Conservation (phyloP, 2,888 invertebrate species). For the Oeneis ivallda region DNA sequence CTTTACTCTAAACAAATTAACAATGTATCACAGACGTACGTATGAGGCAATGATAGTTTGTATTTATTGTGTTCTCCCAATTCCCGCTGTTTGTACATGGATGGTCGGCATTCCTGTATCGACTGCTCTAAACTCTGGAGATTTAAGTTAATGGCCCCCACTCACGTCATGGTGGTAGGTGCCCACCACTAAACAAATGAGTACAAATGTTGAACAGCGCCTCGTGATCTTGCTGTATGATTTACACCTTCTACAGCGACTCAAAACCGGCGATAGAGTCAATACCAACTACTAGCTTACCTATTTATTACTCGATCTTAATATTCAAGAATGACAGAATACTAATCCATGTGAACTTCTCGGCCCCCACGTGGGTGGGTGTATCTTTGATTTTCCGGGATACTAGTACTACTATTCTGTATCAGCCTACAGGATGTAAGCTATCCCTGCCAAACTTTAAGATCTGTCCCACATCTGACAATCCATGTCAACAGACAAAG, state of each 20-base stretch:
- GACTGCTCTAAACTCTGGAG: not conserved
- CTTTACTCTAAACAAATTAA: no score
- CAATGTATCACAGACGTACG: not conserved
- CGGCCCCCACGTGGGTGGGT: no score
- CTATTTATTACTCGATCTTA: no score
- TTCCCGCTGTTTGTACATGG: not conserved
- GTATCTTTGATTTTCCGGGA: no score
- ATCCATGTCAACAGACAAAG: no score
- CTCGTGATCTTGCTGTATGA: not conserved
- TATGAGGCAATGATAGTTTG: not conserved
- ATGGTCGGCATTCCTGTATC: not conserved
- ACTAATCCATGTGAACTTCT: no score
- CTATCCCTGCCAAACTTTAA: no score
- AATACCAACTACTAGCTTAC: not conserved
- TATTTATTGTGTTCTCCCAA: not conserved
- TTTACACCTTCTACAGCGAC: not conserved
- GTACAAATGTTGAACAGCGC: not conserved
- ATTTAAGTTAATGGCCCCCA: not conserved
- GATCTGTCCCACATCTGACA: no score
- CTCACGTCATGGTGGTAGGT: not conserved
- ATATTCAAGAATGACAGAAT: no score
- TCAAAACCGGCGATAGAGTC: not conserved
- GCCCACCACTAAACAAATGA: not conserved
- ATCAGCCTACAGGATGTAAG: no score
- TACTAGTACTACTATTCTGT: no score